Percentiles rank a stretch among this genome's conserved stretches.
These are phyloP conservation scores for Drosophila cyrtoloma DNA, from an alignment of 2,888 invertebrate genomes.

Conservation along the genomic window DNA sequence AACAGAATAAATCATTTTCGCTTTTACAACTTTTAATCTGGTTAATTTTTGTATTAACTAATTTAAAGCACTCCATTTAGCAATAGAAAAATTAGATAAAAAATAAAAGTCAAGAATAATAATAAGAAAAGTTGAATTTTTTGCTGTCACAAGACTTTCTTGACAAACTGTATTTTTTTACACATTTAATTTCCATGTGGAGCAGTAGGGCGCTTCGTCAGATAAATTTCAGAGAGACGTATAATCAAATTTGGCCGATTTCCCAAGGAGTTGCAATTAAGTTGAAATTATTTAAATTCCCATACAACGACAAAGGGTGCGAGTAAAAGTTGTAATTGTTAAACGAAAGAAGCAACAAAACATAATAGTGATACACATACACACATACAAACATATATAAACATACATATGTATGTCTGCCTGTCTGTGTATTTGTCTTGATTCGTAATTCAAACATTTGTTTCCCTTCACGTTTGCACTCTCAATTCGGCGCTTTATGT, in stretches of 20 bases:
- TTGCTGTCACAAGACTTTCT: not conserved
- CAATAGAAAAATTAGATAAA: constrained; percentile 3
- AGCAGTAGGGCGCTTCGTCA: constrained; percentile 49
- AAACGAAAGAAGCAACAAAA: constrained; percentile 34
- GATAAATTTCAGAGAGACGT: constrained; percentile 16
- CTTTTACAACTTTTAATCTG: not conserved
- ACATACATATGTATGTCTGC: not conserved
- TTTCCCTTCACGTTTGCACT: constrained; percentile 52
- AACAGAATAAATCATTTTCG: not conserved
- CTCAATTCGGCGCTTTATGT: constrained; percentile 22
- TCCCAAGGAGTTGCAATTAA: constrained; percentile 68
- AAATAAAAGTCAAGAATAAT: not conserved
- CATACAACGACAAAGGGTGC: constrained; percentile 30
- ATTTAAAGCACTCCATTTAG: not conserved
- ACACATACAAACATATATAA: not conserved
- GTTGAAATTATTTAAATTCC: constrained; percentile 58
- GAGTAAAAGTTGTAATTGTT: constrained; percentile 43
- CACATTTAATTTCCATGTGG: constrained; percentile 52
- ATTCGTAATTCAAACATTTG: constrained; percentile 52
- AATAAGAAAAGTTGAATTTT: not conserved
- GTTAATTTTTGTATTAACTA: not conserved
- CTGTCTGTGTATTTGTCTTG: constrained; percentile 7
- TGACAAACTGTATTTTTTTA: not conserved
- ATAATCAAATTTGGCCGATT: constrained; percentile 63
- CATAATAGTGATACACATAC: constrained; percentile 20